Conservation (phyloP, 2,113 vertebrate species). For the Percopsis transmontana region DNA sequence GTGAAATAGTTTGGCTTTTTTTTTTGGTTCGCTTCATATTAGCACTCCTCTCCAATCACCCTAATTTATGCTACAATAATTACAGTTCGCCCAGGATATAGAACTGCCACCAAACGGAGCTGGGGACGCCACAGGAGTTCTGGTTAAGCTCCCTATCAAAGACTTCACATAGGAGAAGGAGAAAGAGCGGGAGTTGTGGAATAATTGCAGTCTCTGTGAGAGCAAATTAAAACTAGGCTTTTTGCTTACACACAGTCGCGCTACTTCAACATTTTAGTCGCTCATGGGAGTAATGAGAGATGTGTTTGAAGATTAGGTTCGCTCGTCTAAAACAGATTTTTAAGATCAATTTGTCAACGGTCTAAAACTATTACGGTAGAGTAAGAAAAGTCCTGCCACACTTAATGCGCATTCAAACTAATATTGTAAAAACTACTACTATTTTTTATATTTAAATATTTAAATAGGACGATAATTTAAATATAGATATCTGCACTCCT, state of each 20-base stretch:
- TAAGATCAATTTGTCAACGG: background rate
- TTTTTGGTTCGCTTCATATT: conserved; percentile 42
- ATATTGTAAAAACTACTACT: no score
- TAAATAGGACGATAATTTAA: no score
- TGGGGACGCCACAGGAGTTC: conserved; percentile 65
- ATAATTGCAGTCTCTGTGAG: conserved; percentile 66
- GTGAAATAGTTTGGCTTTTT: background rate
- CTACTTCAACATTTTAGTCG: conserved; percentile 28
- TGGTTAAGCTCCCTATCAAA: conserved; percentile 73
- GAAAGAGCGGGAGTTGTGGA: conserved; percentile 45
- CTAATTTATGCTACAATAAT: conserved; percentile 80
- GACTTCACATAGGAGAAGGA: conserved; percentile 51
- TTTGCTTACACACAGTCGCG: conserved; percentile 39
- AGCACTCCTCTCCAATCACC: conserved; percentile 67
- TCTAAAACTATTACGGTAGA: background rate
- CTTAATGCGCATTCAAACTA: no score
- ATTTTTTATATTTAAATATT: no score
- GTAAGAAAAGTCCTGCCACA: no score
- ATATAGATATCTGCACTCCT: no score
- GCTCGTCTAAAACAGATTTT: background rate
- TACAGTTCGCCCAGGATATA: conserved; percentile 71
- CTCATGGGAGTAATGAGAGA: conserved; percentile 3
- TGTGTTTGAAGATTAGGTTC: conserved; percentile 6
- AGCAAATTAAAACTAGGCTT: conserved; percentile 57
- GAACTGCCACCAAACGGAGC: conserved; percentile 61